These are phyloP conservation scores for Amorpha juglandis DNA, from an alignment of 2,888 invertebrate species.

Conservation along the genomic window DNA sequence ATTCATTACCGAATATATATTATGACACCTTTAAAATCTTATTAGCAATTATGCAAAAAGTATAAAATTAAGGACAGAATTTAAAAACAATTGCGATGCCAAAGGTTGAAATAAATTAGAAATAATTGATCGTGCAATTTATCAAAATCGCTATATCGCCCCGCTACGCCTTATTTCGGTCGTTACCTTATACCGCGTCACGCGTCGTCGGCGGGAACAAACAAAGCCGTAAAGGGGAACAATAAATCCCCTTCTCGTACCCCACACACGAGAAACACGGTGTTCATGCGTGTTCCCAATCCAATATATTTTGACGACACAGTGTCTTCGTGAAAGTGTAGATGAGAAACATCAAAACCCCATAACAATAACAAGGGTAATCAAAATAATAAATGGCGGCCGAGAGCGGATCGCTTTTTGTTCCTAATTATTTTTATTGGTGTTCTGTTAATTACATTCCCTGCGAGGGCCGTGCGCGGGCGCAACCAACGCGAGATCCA, in stretches of 20 bases:
- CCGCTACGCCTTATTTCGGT: background rate
- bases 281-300: constrained; percentile 33
- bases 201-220: constrained; percentile 58
- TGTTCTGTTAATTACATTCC: constrained; percentile 79
- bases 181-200: constrained; percentile 41
- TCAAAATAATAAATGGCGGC: constrained; percentile 77
- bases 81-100: background rate
- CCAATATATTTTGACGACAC: constrained; percentile 23
- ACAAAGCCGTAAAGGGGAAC: constrained; percentile 59
- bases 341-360: constrained; percentile 44
- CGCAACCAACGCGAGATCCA: constrained; percentile 46
- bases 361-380: constrained; percentile 76
- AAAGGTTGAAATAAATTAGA: background rate
- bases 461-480: constrained; percentile 60
- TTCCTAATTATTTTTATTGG: constrained; percentile 80
- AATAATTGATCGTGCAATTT: background rate
- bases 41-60: background rate
- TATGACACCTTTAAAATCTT: no score
- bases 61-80: background rate
- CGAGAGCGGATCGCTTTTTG: constrained; percentile 72
- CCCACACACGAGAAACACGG: constrained; percentile 37
- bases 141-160: background rate
- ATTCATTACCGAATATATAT: no score
- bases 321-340: constrained; percentile 24
- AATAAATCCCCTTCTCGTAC: constrained; percentile 51